Evolutionary conservation across 2,113 vertebrate genomes (phyloP), one percentile per base, ranked within the genome.

Genomic region (Hymenochirus boettgeri): DNA sequence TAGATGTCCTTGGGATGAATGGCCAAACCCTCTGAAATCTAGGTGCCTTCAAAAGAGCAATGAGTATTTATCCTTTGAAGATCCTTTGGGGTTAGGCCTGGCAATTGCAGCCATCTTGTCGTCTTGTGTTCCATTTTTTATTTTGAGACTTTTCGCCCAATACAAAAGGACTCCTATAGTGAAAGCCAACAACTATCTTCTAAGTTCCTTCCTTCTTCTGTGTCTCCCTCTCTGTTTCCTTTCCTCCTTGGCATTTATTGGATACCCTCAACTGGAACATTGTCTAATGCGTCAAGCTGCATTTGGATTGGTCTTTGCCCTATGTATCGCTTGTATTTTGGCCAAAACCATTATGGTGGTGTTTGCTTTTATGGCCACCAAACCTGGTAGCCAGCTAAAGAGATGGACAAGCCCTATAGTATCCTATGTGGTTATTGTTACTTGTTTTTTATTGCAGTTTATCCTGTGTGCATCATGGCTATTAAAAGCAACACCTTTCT

Each of bases 161-260:
- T 11, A 66, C 5, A 56, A 25, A 19, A 33, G 31, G 2, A 62
- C 61, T 11, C 54, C 69, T 19, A 54, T 67, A 13, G 59, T 73
- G 6, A 70, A 59, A 48, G 62, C 69, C 26, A 70, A 67, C 29
- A 71, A 66, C 39, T 35, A 45, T 22, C 37, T 15, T 24, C 51
- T 70, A 12, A 70, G 66, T 22, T 70, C 59, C 51, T 42, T 47
- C 4, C 67, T 70, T 11, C 26, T 73, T 52, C 3, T 58, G 2
- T 62, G 67, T 5, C 53, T 73, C 1, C 42, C 61, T 12, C 56
- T 66, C 7, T 66, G 53, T 13, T 73, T 71, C 39, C 62, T 73
- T 21, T 62, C 56, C 8, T 29, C 57, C 22, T 42, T 73, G 15
- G 25, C 56, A 4, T 73, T 70, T 7, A 62, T 67, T 33, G 69